These are phyloP conservation scores for Thunnus maccoyii DNA, from an alignment of 2,113 vertebrate species.

Conservation along the genomic window DNA sequence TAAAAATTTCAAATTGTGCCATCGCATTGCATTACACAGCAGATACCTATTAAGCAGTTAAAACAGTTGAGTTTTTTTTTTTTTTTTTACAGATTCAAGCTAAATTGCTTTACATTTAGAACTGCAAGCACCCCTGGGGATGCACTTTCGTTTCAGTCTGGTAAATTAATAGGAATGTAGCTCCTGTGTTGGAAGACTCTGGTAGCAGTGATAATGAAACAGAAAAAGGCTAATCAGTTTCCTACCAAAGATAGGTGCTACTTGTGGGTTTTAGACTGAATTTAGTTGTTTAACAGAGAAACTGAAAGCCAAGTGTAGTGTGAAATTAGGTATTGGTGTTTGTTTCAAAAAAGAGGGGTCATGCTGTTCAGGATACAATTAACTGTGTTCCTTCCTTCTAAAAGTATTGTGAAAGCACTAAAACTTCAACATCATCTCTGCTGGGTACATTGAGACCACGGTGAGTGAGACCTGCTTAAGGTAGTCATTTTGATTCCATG, in stretches of 20 bases:
- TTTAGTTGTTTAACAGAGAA: slow-evolving; percentile 27
- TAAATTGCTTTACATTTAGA: not conserved
- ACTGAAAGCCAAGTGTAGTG: slow-evolving; percentile 49
- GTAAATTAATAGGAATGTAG: slow-evolving; percentile 1
- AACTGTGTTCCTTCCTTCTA: not conserved
- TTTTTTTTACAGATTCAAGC: not conserved
- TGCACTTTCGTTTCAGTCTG: not conserved
- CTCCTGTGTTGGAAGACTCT: not conserved
- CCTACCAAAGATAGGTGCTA: slow-evolving; percentile 2
- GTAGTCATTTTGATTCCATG: slow-evolving; percentile 44
- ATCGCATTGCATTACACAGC: not conserved
- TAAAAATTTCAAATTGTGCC: slow-evolving; percentile 27
- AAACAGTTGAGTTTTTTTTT: not conserved
- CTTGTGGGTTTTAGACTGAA: slow-evolving; percentile 18
- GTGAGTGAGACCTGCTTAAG: slow-evolving; percentile 44
- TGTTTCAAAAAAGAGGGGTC: slow-evolving; percentile 21
- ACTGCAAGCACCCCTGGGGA: not conserved
- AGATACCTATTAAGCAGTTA: too few relatives aligned
- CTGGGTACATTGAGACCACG: slow-evolving; percentile 25
- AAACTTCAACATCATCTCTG: slow-evolving; percentile 20
- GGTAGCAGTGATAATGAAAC: slow-evolving; percentile 4
- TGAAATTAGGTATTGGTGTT: slow-evolving; percentile 42
- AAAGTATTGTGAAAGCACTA: slow-evolving; percentile 22
- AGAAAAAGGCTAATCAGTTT: not conserved
- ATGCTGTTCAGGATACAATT: slow-evolving; percentile 3